Evolutionary conservation across 1,140 invertebrate genomes (phyloP), one percentile per base, ranked within the genome.

Genomic region (Catajapyx aquilonaris): DNA sequence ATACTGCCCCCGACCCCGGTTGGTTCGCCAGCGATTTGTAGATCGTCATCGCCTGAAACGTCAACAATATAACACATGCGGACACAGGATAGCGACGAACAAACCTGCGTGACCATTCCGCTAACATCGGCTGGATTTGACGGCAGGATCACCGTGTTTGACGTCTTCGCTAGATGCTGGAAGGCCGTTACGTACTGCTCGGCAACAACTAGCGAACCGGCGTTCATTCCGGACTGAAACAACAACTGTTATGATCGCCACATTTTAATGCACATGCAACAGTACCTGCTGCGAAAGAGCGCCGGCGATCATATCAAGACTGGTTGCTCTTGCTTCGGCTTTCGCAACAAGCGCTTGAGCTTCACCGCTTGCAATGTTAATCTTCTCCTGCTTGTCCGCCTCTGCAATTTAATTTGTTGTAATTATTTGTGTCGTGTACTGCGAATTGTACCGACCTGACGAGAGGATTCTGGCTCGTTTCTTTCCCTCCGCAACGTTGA

Each of bases 401-500:
- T 88, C 81, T 73, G 52, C 11, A 57, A 57, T 13, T 28, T 9
- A 28, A 28, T 13, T 28, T 28, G 7, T 9, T 28, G 13, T 28
- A 7, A 28, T 28, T 28, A 28, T 28, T 9, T 9, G 23, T 28
- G 13, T 7, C 13, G 7, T 28, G 13, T 22, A 21, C 22, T 41
- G 31, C 15, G 34, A 18, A 22, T 4, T 39, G 19, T 23, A 41
- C 39, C 45, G 60, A 85, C 81, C 81, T 34, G 88, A 96, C n/a
- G 76, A 77, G 25, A 98, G 66, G 59, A 99, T 95, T 48, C 75
- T 71, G 0, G 91, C 68, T 51, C 75, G 70, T 45, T 93, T 74
- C 58, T 91, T 84, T 49, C 93, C 94, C 57, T 96, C 87, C 0
- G 94, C 94, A 21, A 96, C 78, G 62, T 98, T 99, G 31, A 99